Evolutionary conservation across 1,140 invertebrate genomes (phyloP).

Genomic region (Brachionus angularis): DNA sequence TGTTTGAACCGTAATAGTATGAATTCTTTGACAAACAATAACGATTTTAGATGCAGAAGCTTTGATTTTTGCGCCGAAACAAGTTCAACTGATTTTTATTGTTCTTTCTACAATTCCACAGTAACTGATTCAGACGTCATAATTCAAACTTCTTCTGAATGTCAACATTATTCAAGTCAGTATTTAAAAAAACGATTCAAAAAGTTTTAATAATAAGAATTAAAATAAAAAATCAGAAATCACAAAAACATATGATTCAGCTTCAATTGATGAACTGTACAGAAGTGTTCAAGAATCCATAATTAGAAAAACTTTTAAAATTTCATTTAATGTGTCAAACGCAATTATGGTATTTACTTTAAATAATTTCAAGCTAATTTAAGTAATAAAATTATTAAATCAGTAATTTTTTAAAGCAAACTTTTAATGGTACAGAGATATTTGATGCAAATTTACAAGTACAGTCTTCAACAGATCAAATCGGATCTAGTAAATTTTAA

Average conservation of each 20-base stretch:
- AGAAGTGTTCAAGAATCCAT: conserved; percentile 25
- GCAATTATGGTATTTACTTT: background rate
- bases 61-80: conserved; percentile 25
- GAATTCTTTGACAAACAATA: background rate
- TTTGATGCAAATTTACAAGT: background rate
- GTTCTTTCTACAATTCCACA: conserved; percentile 20
- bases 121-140: conserved; percentile 3
- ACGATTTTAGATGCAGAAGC: conserved; percentile 13
- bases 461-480: background rate
- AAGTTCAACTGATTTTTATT: background rate
- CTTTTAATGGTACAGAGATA: background rate
- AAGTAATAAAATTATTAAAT: too few species aligned
- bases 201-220: too few species aligned
- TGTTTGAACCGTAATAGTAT: background rate
- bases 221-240: background rate
- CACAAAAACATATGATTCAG: conserved; percentile 5
- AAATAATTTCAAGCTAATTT: too few species aligned
- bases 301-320: conserved; percentile 20
- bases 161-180: conserved; percentile 33
- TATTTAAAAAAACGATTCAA: too few species aligned
- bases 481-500: background rate
- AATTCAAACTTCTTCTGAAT: background rate
- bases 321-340: background rate
- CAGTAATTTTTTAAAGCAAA: too few species aligned
- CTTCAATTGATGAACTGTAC: conserved; percentile 34